Evolutionary conservation across 2,888 invertebrate genomes (phyloP).

Genomic region (Pyrrhia umbra): DNA sequence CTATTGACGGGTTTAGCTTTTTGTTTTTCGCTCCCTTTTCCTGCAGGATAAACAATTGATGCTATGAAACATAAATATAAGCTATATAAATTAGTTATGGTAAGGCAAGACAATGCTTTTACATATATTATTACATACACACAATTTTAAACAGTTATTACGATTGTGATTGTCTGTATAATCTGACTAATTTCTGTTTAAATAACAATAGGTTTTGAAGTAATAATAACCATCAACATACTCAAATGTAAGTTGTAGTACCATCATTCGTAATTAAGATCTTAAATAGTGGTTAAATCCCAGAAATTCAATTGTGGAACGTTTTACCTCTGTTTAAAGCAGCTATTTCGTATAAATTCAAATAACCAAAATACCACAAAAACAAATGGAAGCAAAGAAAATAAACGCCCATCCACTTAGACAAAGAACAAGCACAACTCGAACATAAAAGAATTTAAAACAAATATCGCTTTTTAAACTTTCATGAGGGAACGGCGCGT

Average conservation of each 20-base stretch:
- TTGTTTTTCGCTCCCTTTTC: background rate
- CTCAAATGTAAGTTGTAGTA: too few species aligned
- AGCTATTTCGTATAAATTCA: background rate
- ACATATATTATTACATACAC: too few species aligned
- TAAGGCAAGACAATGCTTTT: too few species aligned
- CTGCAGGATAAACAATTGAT: background rate
- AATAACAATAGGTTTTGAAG: too few species aligned
- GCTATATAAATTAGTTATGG: too few species aligned
- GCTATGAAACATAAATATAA: too few species aligned
- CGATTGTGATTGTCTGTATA: too few species aligned
- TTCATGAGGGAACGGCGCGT: slow-evolving; percentile 23
- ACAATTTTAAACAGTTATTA: background rate
- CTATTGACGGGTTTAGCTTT: background rate
- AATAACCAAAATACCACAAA: background rate
- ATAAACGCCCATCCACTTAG: slow-evolving; percentile 27
- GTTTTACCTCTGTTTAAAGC: background rate
- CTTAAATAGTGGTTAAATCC: too few species aligned
- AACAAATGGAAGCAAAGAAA: slow-evolving; percentile 1
- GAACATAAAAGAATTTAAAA: slow-evolving; percentile 55
- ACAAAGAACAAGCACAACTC: slow-evolving; percentile 33
- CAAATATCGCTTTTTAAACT: slow-evolving; percentile 56
- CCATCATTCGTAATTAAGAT: too few species aligned
- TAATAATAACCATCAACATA: too few species aligned
- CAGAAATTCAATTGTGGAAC: too few species aligned
- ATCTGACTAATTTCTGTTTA: too few species aligned